phyloP scores from a whole-genome alignment of 2,797 vertebrate species.

The Protosalanx chinensis region DNA sequence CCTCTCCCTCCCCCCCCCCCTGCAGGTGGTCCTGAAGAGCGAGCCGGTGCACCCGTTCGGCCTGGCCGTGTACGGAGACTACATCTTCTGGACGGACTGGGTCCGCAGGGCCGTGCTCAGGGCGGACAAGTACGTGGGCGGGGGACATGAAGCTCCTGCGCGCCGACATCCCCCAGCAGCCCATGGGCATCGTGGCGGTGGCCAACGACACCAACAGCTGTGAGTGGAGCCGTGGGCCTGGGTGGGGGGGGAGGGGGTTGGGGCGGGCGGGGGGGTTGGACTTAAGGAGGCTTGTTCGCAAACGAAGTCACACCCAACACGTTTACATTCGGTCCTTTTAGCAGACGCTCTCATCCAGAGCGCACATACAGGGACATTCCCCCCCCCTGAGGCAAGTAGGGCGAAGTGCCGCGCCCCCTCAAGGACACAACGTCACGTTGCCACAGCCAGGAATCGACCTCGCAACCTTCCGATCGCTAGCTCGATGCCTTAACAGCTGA shows the following conservation, averaged over 20 bases:
- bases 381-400: too few relatives aligned
- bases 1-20: too few relatives aligned
- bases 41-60: constrained; percentile 97
- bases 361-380: too few relatives aligned
- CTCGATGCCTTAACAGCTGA: too few relatives aligned
- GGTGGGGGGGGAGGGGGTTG: neutral
- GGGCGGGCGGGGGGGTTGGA: too few relatives aligned
- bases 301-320: neutral
- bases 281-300: neutral
- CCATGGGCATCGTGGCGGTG: constrained; percentile 96
- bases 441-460: too few relatives aligned
- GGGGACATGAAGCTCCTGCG: constrained; percentile 93
- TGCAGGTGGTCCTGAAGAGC: constrained; percentile 89
- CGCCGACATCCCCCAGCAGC: constrained; percentile 96
- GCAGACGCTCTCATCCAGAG: too few relatives aligned
- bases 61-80: constrained; percentile 90
- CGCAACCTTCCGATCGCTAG: too few relatives aligned
- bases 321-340: too few relatives aligned
- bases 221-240: constrained; percentile 66
- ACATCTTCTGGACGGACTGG: constrained; percentile 99
- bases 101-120: constrained; percentile 92
- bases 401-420: too few relatives aligned
- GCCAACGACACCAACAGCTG: constrained; percentile 97
- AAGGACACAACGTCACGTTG: too few relatives aligned
- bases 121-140: constrained; percentile 91